Base-by-base conservation (phyloP, 2,888 invertebrate genomes). In the Pristionchus exspectatus region DNA sequence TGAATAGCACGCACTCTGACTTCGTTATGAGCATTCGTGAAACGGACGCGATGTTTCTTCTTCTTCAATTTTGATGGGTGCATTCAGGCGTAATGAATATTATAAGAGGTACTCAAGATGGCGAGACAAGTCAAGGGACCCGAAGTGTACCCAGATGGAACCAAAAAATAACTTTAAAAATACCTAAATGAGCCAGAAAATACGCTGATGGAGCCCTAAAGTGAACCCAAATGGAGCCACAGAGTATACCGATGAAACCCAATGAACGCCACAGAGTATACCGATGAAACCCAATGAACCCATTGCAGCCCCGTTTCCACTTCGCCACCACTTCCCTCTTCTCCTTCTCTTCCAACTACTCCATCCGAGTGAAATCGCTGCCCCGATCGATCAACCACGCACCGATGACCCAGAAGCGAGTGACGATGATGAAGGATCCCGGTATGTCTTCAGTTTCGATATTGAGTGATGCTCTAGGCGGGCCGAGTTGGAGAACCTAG, bases 231-330 rank as follows among this genome's bases (percentile, higher is more conserved):
- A 24, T 16, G 9, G 63, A 21, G 30, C 21, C 30, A 30, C 2
- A 69, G n/a, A n/a, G n/a, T n/a, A n/a, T n/a, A 66, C 16, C 66
- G n/a, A 66, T 38, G 38, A 54, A 54, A 10, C 54, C 54, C 54
- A 54, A 54, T 14, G 56, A 16, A 5, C 7, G 30, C 21, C 30
- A 30, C 2, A 69, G n/a, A n/a, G n/a, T n/a, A n/a, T n/a, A 66
- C 16, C 66, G n/a, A 66, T 38, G 38, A 54, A 54, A 10, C 54
- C 54, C 54, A 54, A 54, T 14, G 56, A 16, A 5, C 7, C 63
- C 10, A n/a, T 92, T 94, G 88, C 91, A 94, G 94, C 94, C 94
- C 7, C 92, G 94, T 27, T 93, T 94, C 89, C 94, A 94, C 85
- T 95, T 94, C 92, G 92, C 93, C 14, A 93, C 94, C 9, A 92